Evolutionary conservation across 2,797 vertebrate genomes (phyloP), one percentile per base, ranked within the genome.

Genomic region (Gadopsis marmoratus): DNA sequence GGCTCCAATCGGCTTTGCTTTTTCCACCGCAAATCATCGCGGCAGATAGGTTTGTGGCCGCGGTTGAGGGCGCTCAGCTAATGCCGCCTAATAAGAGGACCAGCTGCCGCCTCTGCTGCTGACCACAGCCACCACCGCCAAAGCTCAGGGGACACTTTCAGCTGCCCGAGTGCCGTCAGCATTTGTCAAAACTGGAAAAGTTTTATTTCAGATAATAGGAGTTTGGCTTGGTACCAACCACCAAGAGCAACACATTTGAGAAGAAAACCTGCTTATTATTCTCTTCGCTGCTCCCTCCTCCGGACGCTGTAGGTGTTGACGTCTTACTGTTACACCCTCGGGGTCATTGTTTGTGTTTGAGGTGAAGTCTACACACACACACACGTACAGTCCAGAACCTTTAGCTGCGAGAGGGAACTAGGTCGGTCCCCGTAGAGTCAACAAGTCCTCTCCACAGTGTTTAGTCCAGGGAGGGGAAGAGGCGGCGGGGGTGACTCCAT

Each of bases 1-100:
- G 78, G 82, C 70, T 78, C 70, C 87, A 87, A 93, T 93, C 92
- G 74, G 93, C 91, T 95, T 94, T 93, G 86, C 81, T 87, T 91
- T 91, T 94, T 93, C 94, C 91, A 89, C 83, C 87, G 88, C 86
- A 84, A 91, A 92, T 89, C 88, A 92, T 78, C 48, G 65, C 17
- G 59, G 80, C 56, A 62, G 88, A 89, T 90, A 73, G 62, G 78
- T 86, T 72, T 58, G 84, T 53, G 81, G 86, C 67, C 73, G 78
- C 72, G 67, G 87, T 76, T 50, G 87, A 88, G 82, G 71, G 74
- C 48, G 58, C 83, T 78, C 86, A 92, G 88, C 88, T 93, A 91
- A 90, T 86, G 61, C 84, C 48, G 17, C 58, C 87, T 86, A 88
- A 90, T 86, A 88, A 83, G 89, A 77, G 85, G 84, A 63, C 41